Conservation (phyloP, 2,888 invertebrate genomes). For the Tetranychus piercei region DNA sequence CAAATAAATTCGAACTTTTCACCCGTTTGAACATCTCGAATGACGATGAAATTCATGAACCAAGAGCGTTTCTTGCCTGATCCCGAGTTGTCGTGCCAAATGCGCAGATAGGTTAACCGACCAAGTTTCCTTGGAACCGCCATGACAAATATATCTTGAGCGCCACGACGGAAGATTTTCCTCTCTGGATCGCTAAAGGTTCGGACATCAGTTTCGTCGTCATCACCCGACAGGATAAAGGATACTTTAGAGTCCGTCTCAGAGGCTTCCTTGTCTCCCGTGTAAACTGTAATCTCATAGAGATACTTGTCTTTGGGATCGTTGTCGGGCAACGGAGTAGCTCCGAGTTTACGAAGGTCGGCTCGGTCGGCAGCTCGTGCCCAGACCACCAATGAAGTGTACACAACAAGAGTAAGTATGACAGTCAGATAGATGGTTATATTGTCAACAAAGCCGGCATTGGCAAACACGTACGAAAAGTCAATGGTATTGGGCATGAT, state of each 20-base stretch:
- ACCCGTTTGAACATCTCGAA: constrained; percentile 35
- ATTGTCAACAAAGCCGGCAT: constrained; percentile 33
- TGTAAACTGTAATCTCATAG: constrained; percentile 35
- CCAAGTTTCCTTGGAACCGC: constrained; percentile 35
- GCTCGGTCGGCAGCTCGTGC: constrained; percentile 33
- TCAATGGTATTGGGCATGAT: constrained; percentile 37
- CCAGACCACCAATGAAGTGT: constrained; percentile 33
- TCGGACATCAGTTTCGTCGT: constrained; percentile 35
- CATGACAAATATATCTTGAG: constrained; percentile 34
- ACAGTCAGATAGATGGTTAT: constrained; percentile 34
- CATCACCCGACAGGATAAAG: constrained; percentile 35
- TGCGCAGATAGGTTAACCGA: constrained; percentile 34
- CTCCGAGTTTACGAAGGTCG: constrained; percentile 33
- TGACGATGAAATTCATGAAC: constrained; percentile 34
- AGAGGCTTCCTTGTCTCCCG: constrained; percentile 31
- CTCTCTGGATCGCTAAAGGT: constrained; percentile 33
- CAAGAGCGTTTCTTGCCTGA: constrained; percentile 34
- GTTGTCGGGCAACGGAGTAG: constrained; percentile 35
- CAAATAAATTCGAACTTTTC: constrained; percentile 34
- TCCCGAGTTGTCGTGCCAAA: constrained; percentile 40
- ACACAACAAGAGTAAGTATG: constrained; percentile 32
- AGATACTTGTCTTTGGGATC: constrained; percentile 35
- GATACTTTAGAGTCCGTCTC: constrained; percentile 31
- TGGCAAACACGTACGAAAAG: constrained; percentile 35
- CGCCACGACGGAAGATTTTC: constrained; percentile 33